Percentiles rank a stretch among this genome's conserved stretches.
These are phyloP conservation scores for Scopus umbretta DNA, from an alignment of 2,113 vertebrate species.

Conservation along the genomic window DNA sequence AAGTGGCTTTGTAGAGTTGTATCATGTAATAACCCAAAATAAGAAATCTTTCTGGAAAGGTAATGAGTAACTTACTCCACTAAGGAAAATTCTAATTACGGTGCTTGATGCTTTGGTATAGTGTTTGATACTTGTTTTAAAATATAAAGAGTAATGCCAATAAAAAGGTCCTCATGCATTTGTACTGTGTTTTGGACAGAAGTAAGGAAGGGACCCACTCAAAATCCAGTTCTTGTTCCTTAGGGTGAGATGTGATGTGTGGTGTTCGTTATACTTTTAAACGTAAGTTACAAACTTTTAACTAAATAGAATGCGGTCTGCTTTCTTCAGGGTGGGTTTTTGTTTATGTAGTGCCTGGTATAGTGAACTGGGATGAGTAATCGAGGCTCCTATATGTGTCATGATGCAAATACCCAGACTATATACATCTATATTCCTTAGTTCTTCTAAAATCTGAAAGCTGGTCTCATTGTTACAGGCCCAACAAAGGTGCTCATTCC, in stretches of 20 bases:
- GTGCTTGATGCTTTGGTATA: background rate
- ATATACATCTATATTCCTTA: background rate
- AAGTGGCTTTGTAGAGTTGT: background rate
- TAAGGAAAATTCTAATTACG: background rate
- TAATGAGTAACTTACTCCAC: background rate
- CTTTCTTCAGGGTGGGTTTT: background rate
- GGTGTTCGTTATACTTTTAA: background rate
- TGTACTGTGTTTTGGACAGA: background rate
- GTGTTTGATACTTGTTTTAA: background rate
- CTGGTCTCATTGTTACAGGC: background rate
- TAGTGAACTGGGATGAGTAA: background rate
- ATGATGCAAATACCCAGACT: conserved; percentile 33
- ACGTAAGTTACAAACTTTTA: background rate
- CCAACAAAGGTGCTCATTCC: background rate
- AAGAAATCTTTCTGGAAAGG: background rate
- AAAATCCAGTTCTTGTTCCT: background rate
- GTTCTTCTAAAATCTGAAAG: conserved; percentile 1
- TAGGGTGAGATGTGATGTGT: background rate
- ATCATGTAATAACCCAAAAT: background rate
- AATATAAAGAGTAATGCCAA: background rate
- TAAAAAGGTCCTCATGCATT: background rate
- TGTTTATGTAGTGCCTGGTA: background rate
- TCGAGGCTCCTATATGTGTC: background rate
- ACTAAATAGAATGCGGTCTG: background rate
- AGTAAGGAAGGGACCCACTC: background rate